Conservation (phyloP, 2,113 vertebrate species). For the Melanerpes formicivorus region DNA sequence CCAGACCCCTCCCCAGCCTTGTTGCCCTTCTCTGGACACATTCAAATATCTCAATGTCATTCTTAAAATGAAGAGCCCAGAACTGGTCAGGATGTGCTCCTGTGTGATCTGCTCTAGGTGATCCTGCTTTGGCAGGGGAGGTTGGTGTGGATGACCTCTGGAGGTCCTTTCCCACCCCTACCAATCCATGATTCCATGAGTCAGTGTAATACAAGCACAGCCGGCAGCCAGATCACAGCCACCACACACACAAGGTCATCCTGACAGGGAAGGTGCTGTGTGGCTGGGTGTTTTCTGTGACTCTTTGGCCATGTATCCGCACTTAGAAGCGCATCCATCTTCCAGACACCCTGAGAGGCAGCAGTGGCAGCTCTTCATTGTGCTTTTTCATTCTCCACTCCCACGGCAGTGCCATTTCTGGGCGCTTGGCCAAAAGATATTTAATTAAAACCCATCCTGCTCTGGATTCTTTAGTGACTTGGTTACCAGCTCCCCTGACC, state of each 20-base stretch:
- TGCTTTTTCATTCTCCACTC: not conserved
- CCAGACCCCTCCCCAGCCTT: too few species aligned
- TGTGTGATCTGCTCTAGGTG: too few species aligned
- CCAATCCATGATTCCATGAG: too few species aligned
- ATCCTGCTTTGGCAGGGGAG: too few species aligned
- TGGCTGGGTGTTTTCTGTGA: not conserved
- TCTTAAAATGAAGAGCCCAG: too few species aligned
- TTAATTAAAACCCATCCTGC: slow-evolving; percentile 63
- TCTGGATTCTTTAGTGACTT: slow-evolving; percentile 36
- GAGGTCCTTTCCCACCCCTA: too few species aligned
- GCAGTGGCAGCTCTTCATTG: not conserved
- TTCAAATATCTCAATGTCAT: too few species aligned
- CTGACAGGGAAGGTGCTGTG: not conserved
- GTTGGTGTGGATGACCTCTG: too few species aligned
- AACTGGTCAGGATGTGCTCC: too few species aligned
- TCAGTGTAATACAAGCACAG: not conserved
- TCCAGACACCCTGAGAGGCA: not conserved
- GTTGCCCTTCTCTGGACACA: too few species aligned
- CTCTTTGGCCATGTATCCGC: not conserved
- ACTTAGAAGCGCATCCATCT: not conserved
- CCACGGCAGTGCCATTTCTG: not conserved
- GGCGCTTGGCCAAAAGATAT: slow-evolving; percentile 35
- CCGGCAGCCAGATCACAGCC: accelerated
- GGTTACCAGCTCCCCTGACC: slow-evolving; percentile 23
- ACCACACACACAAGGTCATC: not conserved